Evolutionary conservation across 30 jellyfish, hydroid and myxozoan genomes (phyloP).

Genomic region (Turritopsis dohrnii): DNA sequence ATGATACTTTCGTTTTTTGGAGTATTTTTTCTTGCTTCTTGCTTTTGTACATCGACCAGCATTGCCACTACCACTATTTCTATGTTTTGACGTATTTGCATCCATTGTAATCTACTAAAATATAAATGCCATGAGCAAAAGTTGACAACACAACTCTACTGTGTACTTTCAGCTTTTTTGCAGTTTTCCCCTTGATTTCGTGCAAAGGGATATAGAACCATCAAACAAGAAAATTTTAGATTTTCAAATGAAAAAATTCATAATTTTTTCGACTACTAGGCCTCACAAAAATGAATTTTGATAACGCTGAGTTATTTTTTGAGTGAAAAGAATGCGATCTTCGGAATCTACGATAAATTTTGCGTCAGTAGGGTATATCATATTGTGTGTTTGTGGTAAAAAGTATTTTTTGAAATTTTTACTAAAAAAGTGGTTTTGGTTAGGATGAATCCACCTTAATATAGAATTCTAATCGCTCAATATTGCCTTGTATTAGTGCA

Average conservation of each 20-base stretch:
- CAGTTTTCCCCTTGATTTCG: slow-evolving; percentile 11
- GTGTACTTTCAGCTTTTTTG: slow-evolving; percentile 9
- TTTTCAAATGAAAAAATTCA: too few relatives aligned
- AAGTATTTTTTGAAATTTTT: slow-evolving; percentile 1
- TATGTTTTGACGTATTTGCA: too few relatives aligned
- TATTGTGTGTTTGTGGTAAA: too few relatives aligned
- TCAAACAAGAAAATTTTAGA: too few relatives aligned
- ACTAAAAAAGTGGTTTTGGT: slow-evolving; percentile 9
- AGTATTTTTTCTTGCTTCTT: slow-evolving; percentile 7
- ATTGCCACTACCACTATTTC: slow-evolving; percentile 3
- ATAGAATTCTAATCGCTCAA: too few relatives aligned
- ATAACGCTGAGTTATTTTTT: slow-evolving; percentile 7
- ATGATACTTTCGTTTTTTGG: slow-evolving; percentile 8
- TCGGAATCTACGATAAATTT: too few relatives aligned
- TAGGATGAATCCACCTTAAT: slow-evolving; percentile 12
- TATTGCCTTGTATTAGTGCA: too few relatives aligned
- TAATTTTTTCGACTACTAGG: slow-evolving; percentile 9
- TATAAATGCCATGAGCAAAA: slow-evolving; percentile 11
- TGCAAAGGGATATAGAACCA: too few relatives aligned
- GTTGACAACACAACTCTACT: slow-evolving; percentile 7
- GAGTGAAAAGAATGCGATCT: too few relatives aligned
- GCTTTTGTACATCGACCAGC: slow-evolving; percentile 13
- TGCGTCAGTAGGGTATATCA: too few relatives aligned
- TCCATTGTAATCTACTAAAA: too few relatives aligned
- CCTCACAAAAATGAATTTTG: slow-evolving; percentile 8